Conservation (phyloP, 2,888 invertebrate genomes). For the Hecatera dysodea region DNA sequence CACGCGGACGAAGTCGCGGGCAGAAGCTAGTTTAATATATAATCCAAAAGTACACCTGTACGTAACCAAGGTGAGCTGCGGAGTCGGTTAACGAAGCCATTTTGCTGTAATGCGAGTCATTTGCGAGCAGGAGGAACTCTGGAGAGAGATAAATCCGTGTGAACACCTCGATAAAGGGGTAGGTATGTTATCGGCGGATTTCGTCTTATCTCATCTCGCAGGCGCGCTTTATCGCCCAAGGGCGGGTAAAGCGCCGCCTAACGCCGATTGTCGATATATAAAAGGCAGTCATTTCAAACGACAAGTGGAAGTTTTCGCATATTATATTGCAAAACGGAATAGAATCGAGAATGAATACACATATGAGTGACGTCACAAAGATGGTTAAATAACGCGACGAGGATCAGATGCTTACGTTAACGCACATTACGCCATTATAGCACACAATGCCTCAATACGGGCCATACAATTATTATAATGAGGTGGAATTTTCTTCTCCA, state of each 20-base stretch:
- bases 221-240: constrained; percentile 46
- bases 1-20: no score
- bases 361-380: constrained; percentile 10
- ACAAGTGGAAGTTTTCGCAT: constrained; percentile 46
- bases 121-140: constrained; percentile 68
- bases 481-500: constrained; percentile 27
- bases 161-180: constrained; percentile 64
- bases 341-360: constrained; percentile 45
- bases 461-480: constrained; percentile 53
- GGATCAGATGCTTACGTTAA: constrained; percentile 22
- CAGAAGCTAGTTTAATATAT: no score
- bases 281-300: constrained; percentile 56
- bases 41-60: constrained; percentile 27
- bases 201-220: constrained; percentile 61
- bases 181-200: constrained; percentile 59
- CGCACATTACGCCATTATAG: constrained; percentile 21
- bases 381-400: constrained; percentile 22
- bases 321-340: constrained; percentile 58
- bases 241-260: constrained; percentile 39
- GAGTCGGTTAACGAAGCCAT: constrained; percentile 72
- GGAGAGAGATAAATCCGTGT: constrained; percentile 66
- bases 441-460: constrained; percentile 36
- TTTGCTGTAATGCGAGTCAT: constrained; percentile 74
- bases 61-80: constrained; percentile 21
- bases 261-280: constrained; percentile 56